Evolutionary conservation across 2,797 vertebrate genomes (phyloP).

Genomic region (Lepilemur septentrionalis): DNA sequence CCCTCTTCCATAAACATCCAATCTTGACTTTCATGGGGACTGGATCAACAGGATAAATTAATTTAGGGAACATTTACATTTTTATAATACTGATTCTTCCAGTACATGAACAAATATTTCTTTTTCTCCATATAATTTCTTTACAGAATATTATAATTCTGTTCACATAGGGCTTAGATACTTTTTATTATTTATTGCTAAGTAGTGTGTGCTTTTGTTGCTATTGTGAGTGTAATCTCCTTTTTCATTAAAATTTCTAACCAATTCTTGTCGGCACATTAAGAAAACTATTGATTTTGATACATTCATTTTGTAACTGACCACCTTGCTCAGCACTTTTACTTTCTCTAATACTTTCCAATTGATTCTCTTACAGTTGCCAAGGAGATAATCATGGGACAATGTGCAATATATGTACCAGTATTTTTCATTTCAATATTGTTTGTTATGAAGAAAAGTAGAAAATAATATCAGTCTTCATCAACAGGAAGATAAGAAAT

Average conservation of each 20-base stretch:
- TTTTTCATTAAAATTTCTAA: conserved; percentile 31
- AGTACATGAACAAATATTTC: neutral
- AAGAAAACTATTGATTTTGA: conserved; percentile 47
- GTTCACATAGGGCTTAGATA: neutral
- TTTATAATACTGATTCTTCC: neutral
- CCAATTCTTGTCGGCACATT: neutral
- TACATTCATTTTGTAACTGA: conserved; percentile 44
- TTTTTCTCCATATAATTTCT: neutral
- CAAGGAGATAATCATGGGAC: neutral
- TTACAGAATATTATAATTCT: neutral
- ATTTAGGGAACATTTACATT: neutral
- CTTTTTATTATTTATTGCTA: neutral
- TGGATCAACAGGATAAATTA: neutral
- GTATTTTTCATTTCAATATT: conserved; percentile 20
- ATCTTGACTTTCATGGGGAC: neutral
- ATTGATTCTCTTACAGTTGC: conserved; percentile 19
- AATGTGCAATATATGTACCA: neutral
- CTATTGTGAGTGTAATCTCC: neutral
- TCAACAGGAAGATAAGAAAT: neutral
- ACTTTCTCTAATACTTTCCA: conserved; percentile 41
- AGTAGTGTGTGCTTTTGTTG: neutral
- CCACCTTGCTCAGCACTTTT: neutral
- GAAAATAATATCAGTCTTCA: neutral
- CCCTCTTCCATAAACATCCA: neutral
- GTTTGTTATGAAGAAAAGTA: neutral